Base-by-base conservation (phyloP, 2,888 invertebrate species). In the Ormyrus thymus region DNA sequence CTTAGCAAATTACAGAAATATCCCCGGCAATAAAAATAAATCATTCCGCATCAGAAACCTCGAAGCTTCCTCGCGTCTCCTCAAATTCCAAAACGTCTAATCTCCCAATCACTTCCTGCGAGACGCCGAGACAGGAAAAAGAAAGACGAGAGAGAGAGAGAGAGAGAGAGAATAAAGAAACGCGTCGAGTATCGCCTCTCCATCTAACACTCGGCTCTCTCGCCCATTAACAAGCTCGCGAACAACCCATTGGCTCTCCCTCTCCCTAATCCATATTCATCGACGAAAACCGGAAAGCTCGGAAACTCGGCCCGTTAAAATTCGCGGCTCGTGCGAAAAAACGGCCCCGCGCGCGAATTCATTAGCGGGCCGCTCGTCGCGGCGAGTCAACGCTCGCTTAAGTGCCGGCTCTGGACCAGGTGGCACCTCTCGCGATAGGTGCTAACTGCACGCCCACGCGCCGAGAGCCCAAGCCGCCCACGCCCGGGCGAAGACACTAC, bases 381-480 rank as follows among this genome's bases (percentile, higher is more conserved):
- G 76, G 73, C 29, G 83, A 83, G 84, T 85, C 85, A 85, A 84
- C 83, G 85, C 80, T 84, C 85, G 85, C 82, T 84, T 85, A 83
- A 84, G 82, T 83, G 79, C 83, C 73, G 81, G 68, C 29, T 29
- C 82, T 81, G 84, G 83, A 82, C 83, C 83, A 83, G 83, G 83
- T 85, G 84, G 73, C 78, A 56, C n/a, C 48, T 65, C 51, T 50
- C 7, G 10, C 68, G 53, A n/a, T 15, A 82, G 84, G 84, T 83
- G 84, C 82, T 83, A 84, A 82, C 84, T 83, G 82, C 78, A 69
- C 69, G 53, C 46, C 58, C 51, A 68, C 46, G 53, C 76, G 46
- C 76, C 82, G 29, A 29, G 29, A 29, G 29, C 82, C 81, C 81
- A 80, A 81, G 80, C 62, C 48, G n/a, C 81, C 79, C 73, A 74